phyloP scores from a whole-genome alignment of 2,797 vertebrate genomes.

The Simalia tracyae region DNA sequence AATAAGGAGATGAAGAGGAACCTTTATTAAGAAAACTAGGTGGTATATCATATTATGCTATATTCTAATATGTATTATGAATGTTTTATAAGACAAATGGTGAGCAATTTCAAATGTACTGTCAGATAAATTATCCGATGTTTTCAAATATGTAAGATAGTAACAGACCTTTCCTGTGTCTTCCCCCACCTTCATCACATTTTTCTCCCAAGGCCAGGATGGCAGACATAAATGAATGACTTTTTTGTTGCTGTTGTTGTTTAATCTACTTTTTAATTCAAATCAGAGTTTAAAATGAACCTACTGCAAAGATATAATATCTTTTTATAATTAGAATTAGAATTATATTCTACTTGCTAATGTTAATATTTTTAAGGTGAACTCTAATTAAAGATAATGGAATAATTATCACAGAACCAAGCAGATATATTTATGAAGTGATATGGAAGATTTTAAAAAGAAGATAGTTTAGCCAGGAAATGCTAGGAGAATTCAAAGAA shows the following conservation, averaged over 20 bases:
- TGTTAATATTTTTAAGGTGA: background rate
- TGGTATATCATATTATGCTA: background rate
- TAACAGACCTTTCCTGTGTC: background rate
- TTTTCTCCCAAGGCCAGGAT: background rate
- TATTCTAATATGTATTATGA: background rate
- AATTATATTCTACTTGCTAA: background rate
- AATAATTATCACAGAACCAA: background rate
- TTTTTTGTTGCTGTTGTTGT: background rate
- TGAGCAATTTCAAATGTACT: background rate
- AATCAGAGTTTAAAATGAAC: background rate
- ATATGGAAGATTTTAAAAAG: background rate
- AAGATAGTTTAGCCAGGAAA: background rate
- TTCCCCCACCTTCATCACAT: background rate
- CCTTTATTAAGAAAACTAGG: background rate
- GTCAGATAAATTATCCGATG: background rate
- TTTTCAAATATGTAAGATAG: background rate
- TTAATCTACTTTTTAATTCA: background rate
- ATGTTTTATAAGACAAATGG: background rate
- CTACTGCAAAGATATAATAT: background rate
- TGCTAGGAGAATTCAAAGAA: background rate
- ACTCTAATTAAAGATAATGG: background rate
- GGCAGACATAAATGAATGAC: background rate
- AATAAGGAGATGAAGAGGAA: background rate
- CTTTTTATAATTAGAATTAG: background rate
- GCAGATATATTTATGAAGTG: background rate